A percentile compares a stretch with the other conserved stretches of the same genome.
phyloP scores from a whole-genome alignment of 1,140 invertebrate species.

The Caenorhabditis inopinata region DNA sequence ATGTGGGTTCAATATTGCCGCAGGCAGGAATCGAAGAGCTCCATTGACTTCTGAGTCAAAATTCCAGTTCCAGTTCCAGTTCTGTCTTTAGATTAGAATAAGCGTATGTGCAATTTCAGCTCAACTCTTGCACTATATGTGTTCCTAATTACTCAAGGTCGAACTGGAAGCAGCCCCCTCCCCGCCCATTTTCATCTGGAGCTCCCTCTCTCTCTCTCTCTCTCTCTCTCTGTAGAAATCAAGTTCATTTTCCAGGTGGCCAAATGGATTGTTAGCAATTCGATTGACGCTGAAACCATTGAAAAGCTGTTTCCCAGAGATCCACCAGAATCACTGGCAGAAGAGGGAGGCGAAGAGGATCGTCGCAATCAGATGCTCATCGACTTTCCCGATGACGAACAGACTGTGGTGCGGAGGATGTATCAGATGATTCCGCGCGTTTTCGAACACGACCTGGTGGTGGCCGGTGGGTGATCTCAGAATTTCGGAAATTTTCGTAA shows the following conservation, averaged over 20 bases:
- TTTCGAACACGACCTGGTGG: constrained; percentile 1
- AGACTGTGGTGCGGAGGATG: not conserved
- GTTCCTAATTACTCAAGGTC: no score
- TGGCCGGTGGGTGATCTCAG: not conserved
- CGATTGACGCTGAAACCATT: not conserved
- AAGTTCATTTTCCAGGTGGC: not conserved
- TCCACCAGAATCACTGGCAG: not conserved
- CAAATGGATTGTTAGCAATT: not conserved
- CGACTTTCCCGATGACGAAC: constrained; percentile 3
- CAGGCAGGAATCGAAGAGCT: no score
- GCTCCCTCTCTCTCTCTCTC: no score
- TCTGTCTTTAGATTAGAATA: no score
- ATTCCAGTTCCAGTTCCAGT: no score
- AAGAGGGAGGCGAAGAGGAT: constrained; percentile 4
- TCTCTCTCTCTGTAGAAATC: not conserved
- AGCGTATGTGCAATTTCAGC: no score
- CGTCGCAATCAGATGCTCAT: not conserved
- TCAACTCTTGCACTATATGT: no score
- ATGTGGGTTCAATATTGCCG: no score
- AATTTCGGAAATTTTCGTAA: no score
- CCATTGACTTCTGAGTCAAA: no score
- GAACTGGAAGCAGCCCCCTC: no score
- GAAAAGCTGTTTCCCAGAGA: not conserved
- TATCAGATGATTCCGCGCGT: constrained; percentile 15
- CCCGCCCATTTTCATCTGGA: no score